phyloP scores from a whole-genome alignment of 2,113 vertebrate genomes.

The Lasiurus cinereus region DNA sequence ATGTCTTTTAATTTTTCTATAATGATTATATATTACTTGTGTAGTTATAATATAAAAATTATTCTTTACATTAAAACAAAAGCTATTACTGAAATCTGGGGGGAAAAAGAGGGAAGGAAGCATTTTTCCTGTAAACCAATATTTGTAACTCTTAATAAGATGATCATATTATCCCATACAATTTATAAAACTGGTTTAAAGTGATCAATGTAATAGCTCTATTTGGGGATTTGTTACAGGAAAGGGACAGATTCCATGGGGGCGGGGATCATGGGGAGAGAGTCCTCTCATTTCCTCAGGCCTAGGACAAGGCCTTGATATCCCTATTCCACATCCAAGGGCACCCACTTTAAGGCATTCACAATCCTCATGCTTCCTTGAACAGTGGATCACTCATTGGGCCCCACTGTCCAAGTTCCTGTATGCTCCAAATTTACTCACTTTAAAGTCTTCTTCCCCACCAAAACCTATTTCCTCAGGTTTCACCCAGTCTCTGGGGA shows the following conservation, averaged over 20 bases:
- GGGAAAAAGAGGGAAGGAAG: neutral
- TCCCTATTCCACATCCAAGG: neutral
- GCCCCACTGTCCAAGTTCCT: neutral
- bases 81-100: neutral
- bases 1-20: constrained; percentile 29
- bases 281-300: neutral
- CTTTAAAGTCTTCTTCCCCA: neutral
- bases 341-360: neutral
- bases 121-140: neutral
- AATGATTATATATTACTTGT: neutral
- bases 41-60: constrained; percentile 45
- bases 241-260: neutral
- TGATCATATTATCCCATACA: neutral
- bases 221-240: neutral
- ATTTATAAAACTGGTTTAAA: neutral
- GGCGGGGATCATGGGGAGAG: neutral
- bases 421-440: neutral
- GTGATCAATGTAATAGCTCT: neutral
- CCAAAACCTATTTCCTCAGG: neutral
- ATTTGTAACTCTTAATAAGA: neutral
- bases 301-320: neutral
- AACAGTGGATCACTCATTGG: neutral
- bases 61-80: constrained; percentile 44
- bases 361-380: neutral
- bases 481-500: neutral